Base-by-base conservation (phyloP, 2,888 invertebrate genomes). In the Troglohyphantes excavatus region DNA sequence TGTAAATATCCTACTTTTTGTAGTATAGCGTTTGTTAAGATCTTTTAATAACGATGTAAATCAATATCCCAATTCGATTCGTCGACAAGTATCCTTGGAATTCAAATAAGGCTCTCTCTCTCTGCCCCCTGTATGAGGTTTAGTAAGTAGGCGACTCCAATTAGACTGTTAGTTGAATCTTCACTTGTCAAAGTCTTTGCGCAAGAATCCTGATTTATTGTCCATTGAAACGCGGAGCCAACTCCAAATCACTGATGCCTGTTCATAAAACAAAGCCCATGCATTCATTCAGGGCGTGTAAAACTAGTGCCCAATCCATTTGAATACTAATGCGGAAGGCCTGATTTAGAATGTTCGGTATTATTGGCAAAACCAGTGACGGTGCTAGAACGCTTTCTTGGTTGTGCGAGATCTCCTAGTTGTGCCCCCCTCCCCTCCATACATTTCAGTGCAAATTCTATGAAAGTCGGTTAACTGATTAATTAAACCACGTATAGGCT, bases 21-120 rank as follows among this genome's bases (percentile, higher is more conserved):
- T n/a, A n/a, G n/a, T n/a, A n/a, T n/a, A n/a, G n/a, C n/a, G n/a
- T n/a, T n/a, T n/a, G n/a, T n/a, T n/a, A n/a, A n/a, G n/a, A n/a
- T 17, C 29, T 61, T 72, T 75, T 75, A 75, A 75, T 61, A 29
- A 59, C 26, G 21, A 53, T 19, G 29, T 61, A 75, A 75, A 75
- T 61, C 59, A 53, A 21, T 19, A 59, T 75, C 33, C 21, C n/a
- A 23, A 33, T 70, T 33, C 68, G 7, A 11, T 33, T 39, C 59
- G 59, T 19, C 19, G 75, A 75, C 75, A 59, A 19, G 29, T 61
- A 59, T 21, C 21, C 59, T 29, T 29, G 75, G 33, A 75, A 53
- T 27, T 13, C 23, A 26, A 17, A 0, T n/a, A 73, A 70, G 39
- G n/a, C n/a, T n/a, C n/a, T n/a, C n/a, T n/a, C n/a, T n/a, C 68